Conservation (phyloP, 1,140 invertebrate genomes). For the Ceratina calcarata region DNA sequence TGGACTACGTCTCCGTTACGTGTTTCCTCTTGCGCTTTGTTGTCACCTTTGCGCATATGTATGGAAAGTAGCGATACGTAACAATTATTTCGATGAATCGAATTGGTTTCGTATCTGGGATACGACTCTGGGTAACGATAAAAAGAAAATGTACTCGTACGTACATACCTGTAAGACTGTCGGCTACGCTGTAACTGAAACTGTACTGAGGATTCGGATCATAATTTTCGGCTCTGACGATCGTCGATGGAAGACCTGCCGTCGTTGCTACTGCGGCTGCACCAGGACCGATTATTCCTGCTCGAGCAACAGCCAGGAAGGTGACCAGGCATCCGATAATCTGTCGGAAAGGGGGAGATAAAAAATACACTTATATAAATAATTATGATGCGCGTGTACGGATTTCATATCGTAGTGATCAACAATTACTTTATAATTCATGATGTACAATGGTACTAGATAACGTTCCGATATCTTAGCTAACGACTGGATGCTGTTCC, state of each 20-base stretch:
- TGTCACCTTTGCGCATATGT: slow-evolving; percentile 69
- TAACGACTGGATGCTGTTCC: slow-evolving; percentile 55
- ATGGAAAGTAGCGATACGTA: not conserved
- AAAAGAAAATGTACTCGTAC: not conserved
- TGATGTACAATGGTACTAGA: slow-evolving; percentile 44
- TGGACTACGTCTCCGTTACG: slow-evolving; percentile 79
- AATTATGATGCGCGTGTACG: not conserved
- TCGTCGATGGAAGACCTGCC: slow-evolving; percentile 55
- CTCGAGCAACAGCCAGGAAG: slow-evolving; percentile 68
- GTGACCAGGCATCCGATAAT: slow-evolving; percentile 43
- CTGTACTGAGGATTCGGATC: slow-evolving; percentile 87
- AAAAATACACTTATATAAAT: not conserved
- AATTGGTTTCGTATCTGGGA: not conserved
- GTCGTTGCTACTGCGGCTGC: slow-evolving; percentile 69
- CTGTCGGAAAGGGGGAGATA: slow-evolving; percentile 11
- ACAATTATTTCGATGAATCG: not conserved
- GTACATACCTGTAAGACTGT: slow-evolving; percentile 83
- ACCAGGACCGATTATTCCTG: slow-evolving; percentile 61
- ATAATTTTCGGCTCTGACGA: slow-evolving; percentile 81
- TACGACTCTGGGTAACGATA: not conserved
- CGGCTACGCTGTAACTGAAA: slow-evolving; percentile 87
- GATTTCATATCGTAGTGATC: not conserved
- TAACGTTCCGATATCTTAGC: slow-evolving; percentile 47
- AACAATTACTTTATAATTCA: slow-evolving; percentile 67
- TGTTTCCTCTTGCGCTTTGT: slow-evolving; percentile 78